Percentiles rank a stretch among this genome's conserved stretches.
Conservation (phyloP, 2,113 vertebrate species). For the Laticauda laticaudata region DNA sequence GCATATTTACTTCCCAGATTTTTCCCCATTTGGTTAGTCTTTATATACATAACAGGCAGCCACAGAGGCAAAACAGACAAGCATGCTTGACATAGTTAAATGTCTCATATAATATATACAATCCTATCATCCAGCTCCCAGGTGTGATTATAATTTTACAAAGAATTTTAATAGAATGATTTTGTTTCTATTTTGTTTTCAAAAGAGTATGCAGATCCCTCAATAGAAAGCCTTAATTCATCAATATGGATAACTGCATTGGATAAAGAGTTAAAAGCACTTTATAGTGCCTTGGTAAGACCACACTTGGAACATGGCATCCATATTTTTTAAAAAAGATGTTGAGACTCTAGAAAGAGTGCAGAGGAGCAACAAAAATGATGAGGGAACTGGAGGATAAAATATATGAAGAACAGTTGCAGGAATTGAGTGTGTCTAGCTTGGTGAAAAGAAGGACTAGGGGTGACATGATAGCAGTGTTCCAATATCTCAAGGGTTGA, state of each 20-base stretch:
- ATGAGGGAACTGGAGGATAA: background rate
- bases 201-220: background rate
- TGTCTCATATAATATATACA: constrained; percentile 14
- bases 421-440: background rate
- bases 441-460: background rate
- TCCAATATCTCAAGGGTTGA: background rate
- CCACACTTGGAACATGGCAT: background rate
- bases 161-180: background rate
- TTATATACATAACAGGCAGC: background rate
- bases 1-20: background rate
- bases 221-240: constrained; percentile 31
- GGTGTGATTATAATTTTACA: background rate
- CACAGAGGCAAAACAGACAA: background rate
- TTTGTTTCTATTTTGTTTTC: constrained; percentile 4
- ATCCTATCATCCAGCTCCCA: background rate
- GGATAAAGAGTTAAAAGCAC: background rate
- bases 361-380: background rate
- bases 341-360: background rate
- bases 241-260: accelerated
- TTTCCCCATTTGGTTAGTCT: background rate
- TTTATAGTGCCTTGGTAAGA: background rate
- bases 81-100: background rate
- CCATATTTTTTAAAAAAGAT: background rate
- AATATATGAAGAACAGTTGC: background rate
- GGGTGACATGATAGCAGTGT: background rate